Conservation (phyloP, 2,113 vertebrate genomes). For the Pedetes capensis region DNA sequence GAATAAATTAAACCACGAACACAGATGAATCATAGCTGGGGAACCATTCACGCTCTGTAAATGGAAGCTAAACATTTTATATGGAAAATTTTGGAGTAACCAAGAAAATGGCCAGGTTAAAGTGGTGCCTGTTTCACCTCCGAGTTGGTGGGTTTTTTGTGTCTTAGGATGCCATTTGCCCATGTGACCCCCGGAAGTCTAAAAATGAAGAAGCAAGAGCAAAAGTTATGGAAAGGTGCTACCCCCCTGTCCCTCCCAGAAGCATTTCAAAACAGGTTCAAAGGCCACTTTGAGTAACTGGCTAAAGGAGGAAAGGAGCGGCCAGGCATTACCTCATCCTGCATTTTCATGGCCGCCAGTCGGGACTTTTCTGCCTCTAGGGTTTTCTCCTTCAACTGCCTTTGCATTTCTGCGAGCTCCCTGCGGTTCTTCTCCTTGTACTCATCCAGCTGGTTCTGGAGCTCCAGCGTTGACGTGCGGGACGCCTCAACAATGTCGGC, state of each 20-base stretch:
- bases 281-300: accelerated
- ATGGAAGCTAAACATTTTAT: neutral
- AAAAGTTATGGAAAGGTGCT: neutral
- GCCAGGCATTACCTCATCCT: constrained; percentile 89
- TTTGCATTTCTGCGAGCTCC: constrained; percentile 91
- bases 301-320: neutral
- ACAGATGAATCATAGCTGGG: neutral
- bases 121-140: neutral
- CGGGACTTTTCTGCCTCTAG: constrained; percentile 90
- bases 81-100: neutral
- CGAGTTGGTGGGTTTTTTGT: neutral
- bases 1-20: neutral
- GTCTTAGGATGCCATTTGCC: neutral
- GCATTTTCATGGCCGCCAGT: constrained; percentile 83
- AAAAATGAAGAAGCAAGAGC: neutral
- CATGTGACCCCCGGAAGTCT: neutral
- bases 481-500: constrained; percentile 90
- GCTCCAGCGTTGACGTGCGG: constrained; percentile 88
- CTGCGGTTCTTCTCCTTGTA: constrained; percentile 93
- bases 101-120: neutral
- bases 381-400: constrained; percentile 90
- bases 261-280: neutral
- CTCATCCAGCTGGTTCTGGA: constrained; percentile 94
- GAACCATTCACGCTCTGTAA: neutral
- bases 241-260: neutral